phyloP scores from a whole-genome alignment of 2,113 vertebrate genomes.

The Balaeniceps rex region DNA sequence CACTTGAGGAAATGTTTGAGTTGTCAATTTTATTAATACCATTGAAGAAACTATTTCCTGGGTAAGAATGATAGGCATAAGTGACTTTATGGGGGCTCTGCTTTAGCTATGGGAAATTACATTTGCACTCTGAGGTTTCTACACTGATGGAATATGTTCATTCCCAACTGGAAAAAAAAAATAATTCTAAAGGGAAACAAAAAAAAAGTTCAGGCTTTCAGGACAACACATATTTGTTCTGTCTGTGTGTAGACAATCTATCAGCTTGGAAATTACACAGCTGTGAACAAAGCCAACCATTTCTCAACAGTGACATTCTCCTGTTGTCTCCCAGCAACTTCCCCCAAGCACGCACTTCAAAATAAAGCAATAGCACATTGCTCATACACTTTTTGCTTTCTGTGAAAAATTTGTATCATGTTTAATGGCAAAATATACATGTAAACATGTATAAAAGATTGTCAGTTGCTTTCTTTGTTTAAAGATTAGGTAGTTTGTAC shows the following conservation, averaged over 20 bases:
- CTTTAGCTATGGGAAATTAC: slow-evolving; percentile 56
- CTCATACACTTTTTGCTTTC: background rate
- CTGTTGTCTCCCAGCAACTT: slow-evolving; percentile 10
- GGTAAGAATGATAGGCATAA: slow-evolving; percentile 16
- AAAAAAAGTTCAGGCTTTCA: slow-evolving; percentile 24
- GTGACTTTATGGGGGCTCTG: slow-evolving; percentile 49
- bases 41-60: slow-evolving; percentile 24
- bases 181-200: slow-evolving; percentile 55
- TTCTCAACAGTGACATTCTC: slow-evolving; percentile 27
- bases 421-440: background rate
- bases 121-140: slow-evolving; percentile 59
- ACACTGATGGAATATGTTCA: slow-evolving; percentile 45
- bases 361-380: background rate
- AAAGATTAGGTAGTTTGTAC: background rate
- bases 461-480: background rate
- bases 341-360: background rate
- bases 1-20: slow-evolving; percentile 46
- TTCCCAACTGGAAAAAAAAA: slow-evolving; percentile 36
- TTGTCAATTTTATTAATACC: slow-evolving; percentile 65
- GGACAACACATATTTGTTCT: slow-evolving; percentile 47
- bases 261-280: slow-evolving; percentile 53
- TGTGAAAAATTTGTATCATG: background rate
- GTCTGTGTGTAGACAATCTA: slow-evolving; percentile 18
- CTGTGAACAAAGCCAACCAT: slow-evolving; percentile 34
- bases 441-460: background rate